Conservation (phyloP, 2,888 invertebrate species). For the Slavum lentiscoides region DNA sequence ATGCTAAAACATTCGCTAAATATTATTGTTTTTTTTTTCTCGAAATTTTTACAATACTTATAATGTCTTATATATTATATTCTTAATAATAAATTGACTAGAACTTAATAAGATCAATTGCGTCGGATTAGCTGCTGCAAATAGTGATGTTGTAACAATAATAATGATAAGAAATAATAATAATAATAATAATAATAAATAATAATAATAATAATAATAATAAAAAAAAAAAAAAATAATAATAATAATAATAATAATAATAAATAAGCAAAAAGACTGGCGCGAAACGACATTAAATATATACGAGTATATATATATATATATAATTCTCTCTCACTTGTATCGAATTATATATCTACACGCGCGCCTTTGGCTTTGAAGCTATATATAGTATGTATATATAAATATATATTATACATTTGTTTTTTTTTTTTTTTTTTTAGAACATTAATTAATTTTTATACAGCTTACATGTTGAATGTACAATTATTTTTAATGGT, state of each 20-base stretch:
- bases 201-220: slow-evolving; percentile 1
- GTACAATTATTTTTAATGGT: slow-evolving; percentile 4
- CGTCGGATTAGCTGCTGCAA: slow-evolving; percentile 16
- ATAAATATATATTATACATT: not conserved
- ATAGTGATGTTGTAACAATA: slow-evolving; percentile 1
- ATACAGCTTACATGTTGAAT: not conserved
- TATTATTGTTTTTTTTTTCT: not conserved
- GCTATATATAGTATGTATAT: not conserved
- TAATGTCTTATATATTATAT: not conserved
- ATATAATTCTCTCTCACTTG: not conserved
- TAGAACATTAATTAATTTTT: not conserved
- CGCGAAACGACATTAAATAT: not conserved
- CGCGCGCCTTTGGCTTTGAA: slow-evolving; percentile 10
- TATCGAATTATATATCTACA: no score
- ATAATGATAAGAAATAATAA: not conserved
- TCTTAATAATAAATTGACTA: slow-evolving; percentile 47
- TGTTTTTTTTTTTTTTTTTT: not conserved
- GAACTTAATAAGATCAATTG: slow-evolving; percentile 46
- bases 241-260: not conserved
- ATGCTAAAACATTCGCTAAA: slow-evolving; percentile 22
- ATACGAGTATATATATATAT: no score
- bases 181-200: no score
- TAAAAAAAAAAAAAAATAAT: not conserved
- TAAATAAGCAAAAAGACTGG: not conserved
- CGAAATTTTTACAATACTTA: not conserved